Percentiles rank a stretch among this genome's conserved stretches.
Evolutionary conservation across 2,888 invertebrate species (phyloP).

Genomic region (Melitaea athalia): DNA sequence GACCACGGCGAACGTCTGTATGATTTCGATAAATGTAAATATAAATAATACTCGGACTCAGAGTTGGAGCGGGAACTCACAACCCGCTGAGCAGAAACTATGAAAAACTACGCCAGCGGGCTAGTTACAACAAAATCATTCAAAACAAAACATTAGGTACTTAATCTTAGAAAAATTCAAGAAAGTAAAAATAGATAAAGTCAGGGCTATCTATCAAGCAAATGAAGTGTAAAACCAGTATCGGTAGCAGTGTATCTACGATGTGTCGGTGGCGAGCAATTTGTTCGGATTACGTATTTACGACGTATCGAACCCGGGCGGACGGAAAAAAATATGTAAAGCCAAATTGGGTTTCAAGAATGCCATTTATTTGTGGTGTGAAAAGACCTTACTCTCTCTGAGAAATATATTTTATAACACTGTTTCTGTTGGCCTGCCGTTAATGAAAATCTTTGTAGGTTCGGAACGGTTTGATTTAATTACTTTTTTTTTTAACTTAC

Average conservation of each 20-base stretch:
- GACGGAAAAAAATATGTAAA: slow-evolving; percentile 56
- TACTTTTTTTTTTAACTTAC: too few relatives aligned
- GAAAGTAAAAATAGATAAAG: slow-evolving; percentile 1
- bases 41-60: too few relatives aligned
- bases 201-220: slow-evolving; percentile 52
- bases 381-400: slow-evolving; percentile 3
- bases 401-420: too few relatives aligned
- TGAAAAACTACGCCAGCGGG: too few relatives aligned
- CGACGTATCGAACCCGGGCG: slow-evolving; percentile 54
- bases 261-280: slow-evolving; percentile 50
- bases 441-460: not conserved
- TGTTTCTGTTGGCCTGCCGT: not conserved
- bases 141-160: not conserved
- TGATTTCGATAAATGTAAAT: too few relatives aligned
- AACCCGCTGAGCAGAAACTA: too few relatives aligned
- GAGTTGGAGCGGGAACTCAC: too few relatives aligned
- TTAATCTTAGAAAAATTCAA: not conserved
- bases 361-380: slow-evolving; percentile 48
- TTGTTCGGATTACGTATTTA: slow-evolving; percentile 71
- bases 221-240: slow-evolving; percentile 62
- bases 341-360: slow-evolving; percentile 48
- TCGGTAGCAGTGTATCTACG: slow-evolving; percentile 32
- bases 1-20: too few relatives aligned
- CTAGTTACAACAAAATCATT: too few relatives aligned
- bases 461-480: too few relatives aligned